Percentiles rank a stretch among this genome's conserved stretches.
Conservation (phyloP, 2,797 vertebrate species). For the Falco biarmicus region DNA sequence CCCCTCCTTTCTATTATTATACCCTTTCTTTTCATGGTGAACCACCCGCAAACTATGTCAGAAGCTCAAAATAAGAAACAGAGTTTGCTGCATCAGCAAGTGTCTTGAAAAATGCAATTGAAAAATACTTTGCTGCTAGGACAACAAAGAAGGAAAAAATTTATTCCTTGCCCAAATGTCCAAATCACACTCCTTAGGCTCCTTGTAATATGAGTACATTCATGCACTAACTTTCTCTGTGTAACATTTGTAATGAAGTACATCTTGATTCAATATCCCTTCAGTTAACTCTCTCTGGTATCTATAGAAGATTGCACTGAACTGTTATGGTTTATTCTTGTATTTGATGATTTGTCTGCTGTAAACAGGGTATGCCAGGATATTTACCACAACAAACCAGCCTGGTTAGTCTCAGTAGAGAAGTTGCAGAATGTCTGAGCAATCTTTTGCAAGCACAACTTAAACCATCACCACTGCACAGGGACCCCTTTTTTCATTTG, state of each 20-base stretch:
- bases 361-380: neutral
- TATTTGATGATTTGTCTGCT: neutral
- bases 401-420: neutral
- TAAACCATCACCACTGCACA: neutral
- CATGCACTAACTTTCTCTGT: neutral
- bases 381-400: neutral
- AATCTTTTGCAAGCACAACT: neutral
- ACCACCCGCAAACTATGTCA: neutral
- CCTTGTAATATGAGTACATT: neutral
- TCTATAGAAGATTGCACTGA: neutral
- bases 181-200: neutral
- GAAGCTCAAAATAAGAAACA: neutral
- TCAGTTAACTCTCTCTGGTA: neutral
- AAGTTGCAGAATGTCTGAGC: neutral
- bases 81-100: neutral
- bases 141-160: neutral
- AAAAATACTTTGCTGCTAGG: neutral
- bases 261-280: neutral
- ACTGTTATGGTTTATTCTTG: neutral
- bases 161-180: neutral
- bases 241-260: neutral
- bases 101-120: neutral
- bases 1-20: neutral
- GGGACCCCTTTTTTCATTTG: neutral
- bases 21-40: neutral